A percentile compares a stretch with the other conserved stretches of the same genome.
phyloP scores from a whole-genome alignment of 2,888 invertebrate genomes.

The Strigamia transsilvanica region DNA sequence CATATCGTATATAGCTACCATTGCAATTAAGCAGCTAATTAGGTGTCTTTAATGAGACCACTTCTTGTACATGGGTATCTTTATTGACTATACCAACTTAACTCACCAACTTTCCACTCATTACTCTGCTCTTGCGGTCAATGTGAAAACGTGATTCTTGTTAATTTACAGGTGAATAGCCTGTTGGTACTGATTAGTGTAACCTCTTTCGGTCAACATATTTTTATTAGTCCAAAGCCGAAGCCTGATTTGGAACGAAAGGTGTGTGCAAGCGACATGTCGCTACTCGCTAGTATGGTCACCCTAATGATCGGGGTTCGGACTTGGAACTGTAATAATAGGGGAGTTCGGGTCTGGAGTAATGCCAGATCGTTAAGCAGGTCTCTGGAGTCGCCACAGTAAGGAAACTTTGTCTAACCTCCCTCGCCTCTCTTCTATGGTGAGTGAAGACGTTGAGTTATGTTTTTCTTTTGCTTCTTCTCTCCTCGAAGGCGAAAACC shows the following conservation, averaged over 20 bases:
- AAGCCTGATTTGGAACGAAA: background rate
- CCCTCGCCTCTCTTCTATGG: background rate
- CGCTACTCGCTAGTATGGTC: constrained; percentile 12
- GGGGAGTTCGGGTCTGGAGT: constrained; percentile 9
- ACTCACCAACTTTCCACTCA: background rate
- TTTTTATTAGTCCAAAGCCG: background rate
- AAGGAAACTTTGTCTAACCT: constrained; percentile 27
- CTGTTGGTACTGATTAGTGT: constrained; percentile 4
- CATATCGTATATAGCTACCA: background rate
- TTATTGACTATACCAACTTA: background rate
- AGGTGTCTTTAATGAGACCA: constrained; percentile 5
- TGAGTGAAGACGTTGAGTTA: constrained; percentile 25
- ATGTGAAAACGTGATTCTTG: constrained; percentile 2
- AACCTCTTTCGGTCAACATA: background rate
- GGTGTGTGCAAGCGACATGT: background rate
- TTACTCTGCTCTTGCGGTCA: constrained; percentile 25
- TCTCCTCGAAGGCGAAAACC: constrained; percentile 7
- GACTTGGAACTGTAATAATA: constrained; percentile 26
- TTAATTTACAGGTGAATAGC: constrained; percentile 32
- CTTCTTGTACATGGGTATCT: constrained; percentile 19
- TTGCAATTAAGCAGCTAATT: background rate
- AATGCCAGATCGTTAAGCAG: constrained; percentile 20
- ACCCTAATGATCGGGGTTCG: constrained; percentile 27
- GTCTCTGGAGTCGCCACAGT: constrained; percentile 1
- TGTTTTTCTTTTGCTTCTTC: background rate